phyloP scores from a whole-genome alignment of 2,888 invertebrate genomes.

The Macaria notata region DNA sequence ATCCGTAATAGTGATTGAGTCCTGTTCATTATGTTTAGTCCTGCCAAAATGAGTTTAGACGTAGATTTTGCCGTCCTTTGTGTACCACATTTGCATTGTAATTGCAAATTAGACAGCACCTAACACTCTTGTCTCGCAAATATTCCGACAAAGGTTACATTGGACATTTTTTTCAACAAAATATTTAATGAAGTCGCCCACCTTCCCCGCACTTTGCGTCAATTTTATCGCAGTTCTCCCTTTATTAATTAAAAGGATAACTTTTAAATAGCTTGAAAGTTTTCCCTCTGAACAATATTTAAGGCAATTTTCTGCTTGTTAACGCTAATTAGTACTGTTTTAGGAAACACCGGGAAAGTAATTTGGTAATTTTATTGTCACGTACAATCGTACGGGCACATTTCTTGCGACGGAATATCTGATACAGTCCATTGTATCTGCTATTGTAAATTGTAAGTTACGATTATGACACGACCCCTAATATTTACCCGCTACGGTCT shows the following conservation, averaged over 20 bases:
- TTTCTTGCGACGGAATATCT: constrained; percentile 3
- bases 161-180: constrained; percentile 12
- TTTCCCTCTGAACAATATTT: constrained; percentile 16
- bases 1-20: constrained; percentile 18
- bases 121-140: constrained; percentile 17
- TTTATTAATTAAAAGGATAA: constrained; percentile 26
- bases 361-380: constrained; percentile 7
- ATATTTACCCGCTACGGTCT: constrained; percentile 28
- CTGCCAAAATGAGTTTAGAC: constrained; percentile 21
- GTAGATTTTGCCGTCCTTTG: constrained; percentile 25
- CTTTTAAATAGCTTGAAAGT: constrained; percentile 24
- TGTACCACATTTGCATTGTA: constrained; percentile 29
- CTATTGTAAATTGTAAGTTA: constrained; percentile 35
- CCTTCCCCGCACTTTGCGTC: constrained; percentile 13
- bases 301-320: constrained; percentile 25
- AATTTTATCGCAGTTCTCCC: constrained; percentile 23
- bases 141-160: constrained; percentile 12
- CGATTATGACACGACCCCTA: constrained; percentile 32
- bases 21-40: constrained; percentile 16
- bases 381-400: constrained; percentile 3
- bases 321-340: constrained; percentile 23
- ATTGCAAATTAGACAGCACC: constrained; percentile 27
- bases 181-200: constrained; percentile 20
- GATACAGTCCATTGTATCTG: constrained; percentile 16
- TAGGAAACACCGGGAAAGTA: constrained; percentile 4